Evolutionary conservation across 2,797 vertebrate species (phyloP).

Genomic region (Phyllotis vaccarum): DNA sequence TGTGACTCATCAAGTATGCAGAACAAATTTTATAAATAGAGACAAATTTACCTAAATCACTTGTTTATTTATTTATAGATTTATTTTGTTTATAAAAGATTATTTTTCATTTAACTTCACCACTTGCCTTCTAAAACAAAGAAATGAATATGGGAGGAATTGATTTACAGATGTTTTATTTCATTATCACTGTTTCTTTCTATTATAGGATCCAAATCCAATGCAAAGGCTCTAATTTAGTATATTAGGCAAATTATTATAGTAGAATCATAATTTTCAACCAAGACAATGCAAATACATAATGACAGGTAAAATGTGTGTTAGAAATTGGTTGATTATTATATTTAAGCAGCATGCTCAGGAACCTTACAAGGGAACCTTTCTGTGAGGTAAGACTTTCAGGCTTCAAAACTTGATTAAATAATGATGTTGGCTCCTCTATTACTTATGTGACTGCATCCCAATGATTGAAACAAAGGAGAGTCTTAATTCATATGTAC

Average conservation of each 20-base stretch:
- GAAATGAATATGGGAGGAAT: not conserved
- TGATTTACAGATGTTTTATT: constrained; percentile 18
- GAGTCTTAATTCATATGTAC: not conserved
- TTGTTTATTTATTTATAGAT: not conserved
- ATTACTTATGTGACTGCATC: not conserved
- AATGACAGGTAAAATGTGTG: not conserved
- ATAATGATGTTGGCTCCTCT: not conserved
- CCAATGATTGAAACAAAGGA: not conserved
- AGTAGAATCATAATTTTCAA: constrained; percentile 31
- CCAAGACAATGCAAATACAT: not conserved
- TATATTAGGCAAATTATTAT: constrained; percentile 5
- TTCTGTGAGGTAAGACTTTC: not conserved
- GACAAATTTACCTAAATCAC: not conserved
- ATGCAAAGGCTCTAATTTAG: not conserved
- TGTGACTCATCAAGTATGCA: not conserved
- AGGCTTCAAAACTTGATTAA: not conserved
- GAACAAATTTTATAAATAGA: constrained; percentile 32
- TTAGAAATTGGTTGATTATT: constrained; percentile 13
- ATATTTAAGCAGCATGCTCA: not conserved
- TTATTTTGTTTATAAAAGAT: constrained; percentile 37
- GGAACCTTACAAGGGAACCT: not conserved
- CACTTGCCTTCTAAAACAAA: constrained; percentile 21
- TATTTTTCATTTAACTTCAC: constrained; percentile 20
- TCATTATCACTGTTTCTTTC: not conserved
- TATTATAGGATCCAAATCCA: not conserved